These are phyloP conservation scores for Dusona sp. DNA, from an alignment of 2,888 invertebrate species.

Conservation along the genomic window DNA sequence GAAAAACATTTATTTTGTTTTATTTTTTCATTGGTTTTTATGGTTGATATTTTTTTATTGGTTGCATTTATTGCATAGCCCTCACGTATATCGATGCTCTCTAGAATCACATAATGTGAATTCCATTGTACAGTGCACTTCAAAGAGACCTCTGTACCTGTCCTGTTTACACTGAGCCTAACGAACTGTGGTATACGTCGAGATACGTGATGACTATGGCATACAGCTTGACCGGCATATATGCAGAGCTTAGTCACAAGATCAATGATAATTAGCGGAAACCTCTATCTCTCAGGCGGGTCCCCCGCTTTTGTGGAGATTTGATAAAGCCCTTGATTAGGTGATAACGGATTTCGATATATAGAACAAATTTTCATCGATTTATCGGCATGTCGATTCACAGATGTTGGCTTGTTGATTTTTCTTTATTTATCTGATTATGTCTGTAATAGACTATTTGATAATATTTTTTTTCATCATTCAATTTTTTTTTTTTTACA, in stretches of 20 bases:
- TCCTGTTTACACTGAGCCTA: background rate
- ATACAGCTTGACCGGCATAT: background rate
- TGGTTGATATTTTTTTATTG: no score
- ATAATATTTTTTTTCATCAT: no score
- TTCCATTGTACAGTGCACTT: conserved; percentile 30
- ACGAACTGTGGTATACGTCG: background rate
- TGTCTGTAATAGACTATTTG: no score
- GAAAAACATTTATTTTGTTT: no score
- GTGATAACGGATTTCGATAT: background rate
- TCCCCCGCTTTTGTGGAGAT: no score
- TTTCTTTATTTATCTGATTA: background rate
- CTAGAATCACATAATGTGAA: background rate
- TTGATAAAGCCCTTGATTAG: background rate
- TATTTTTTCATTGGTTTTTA: no score
- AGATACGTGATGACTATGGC: conserved; percentile 30
- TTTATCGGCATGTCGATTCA: background rate
- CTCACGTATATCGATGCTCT: background rate
- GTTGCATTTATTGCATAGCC: no score
- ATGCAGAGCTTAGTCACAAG: conserved; percentile 16
- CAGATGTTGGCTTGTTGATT: background rate
- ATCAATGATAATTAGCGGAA: conserved; percentile 44
- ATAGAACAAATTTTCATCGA: background rate
- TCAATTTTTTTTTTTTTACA: no score
- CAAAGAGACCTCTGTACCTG: conserved; percentile 36
- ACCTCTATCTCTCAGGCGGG: background rate